Conservation (phyloP, 2,797 vertebrate genomes). For the Australoheros facetus region DNA sequence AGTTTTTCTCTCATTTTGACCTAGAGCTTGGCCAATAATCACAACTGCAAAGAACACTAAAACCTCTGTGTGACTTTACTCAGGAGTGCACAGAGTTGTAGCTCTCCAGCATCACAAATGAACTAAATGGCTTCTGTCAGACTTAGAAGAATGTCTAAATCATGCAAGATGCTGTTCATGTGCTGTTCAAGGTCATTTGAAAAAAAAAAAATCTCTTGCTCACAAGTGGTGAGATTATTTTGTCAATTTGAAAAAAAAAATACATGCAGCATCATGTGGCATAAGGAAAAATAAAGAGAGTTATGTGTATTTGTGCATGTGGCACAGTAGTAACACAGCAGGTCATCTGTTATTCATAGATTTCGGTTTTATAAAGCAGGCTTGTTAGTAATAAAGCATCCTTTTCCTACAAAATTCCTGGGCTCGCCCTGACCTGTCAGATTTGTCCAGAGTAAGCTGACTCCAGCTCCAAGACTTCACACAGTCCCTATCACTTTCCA, state of each 20-base stretch:
- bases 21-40: neutral
- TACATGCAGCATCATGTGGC: too few relatives aligned
- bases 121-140: neutral
- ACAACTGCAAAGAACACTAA: neutral
- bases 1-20: neutral
- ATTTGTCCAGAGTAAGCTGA: conserved; percentile 1
- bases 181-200: neutral
- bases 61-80: neutral
- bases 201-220: neutral
- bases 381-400: too few relatives aligned
- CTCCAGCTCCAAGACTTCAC: neutral
- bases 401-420: neutral
- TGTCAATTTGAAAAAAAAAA: too few relatives aligned
- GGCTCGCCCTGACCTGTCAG: neutral
- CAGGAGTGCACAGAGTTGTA: neutral
- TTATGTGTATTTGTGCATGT: too few relatives aligned
- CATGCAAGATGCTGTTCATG: neutral
- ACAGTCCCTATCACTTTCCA: neutral
- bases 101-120: neutral
- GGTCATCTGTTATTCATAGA: neutral
- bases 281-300: too few relatives aligned
- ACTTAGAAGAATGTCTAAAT: neutral
- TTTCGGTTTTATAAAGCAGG: neutral
- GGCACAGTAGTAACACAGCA: neutral
- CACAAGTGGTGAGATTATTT: neutral